Conservation (phyloP, 2,797 vertebrate genomes). For the Chiloscyllium punctatum region DNA sequence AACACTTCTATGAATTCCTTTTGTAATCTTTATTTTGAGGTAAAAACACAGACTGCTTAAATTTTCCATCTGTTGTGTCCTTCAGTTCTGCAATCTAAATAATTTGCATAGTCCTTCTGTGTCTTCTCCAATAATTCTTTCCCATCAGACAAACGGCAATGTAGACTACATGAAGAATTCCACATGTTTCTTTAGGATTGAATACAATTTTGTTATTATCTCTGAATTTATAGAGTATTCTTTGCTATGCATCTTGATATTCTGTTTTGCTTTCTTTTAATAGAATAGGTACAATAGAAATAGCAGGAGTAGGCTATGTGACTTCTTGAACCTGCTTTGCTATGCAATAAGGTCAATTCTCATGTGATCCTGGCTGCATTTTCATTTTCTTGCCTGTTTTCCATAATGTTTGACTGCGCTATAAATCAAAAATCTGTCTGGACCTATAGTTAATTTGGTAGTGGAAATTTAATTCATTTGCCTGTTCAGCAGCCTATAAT, state of each 20-base stretch:
- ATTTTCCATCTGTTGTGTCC: no score
- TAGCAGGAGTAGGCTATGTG: background rate
- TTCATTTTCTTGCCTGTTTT: no score
- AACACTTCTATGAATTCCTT: no score
- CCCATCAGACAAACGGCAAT: background rate
- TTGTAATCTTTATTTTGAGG: background rate
- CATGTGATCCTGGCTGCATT: no score
- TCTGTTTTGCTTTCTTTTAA: background rate
- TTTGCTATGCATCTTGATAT: background rate
- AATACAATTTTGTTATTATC: background rate
- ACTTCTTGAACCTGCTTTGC: background rate
- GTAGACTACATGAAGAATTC: background rate
- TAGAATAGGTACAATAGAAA: no score
- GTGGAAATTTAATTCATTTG: no score
- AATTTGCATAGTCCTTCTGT: background rate
- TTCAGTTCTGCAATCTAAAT: background rate
- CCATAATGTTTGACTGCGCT: no score
- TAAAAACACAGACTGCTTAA: background rate
- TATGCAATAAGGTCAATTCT: no score
- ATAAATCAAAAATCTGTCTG: no score
- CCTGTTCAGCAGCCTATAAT: no score
- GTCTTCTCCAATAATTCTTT: background rate
- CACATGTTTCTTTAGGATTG: background rate
- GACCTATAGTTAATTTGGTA: no score
- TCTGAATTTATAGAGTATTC: background rate